Evolutionary conservation across 2,888 invertebrate species (phyloP).

Genomic region (Bellardia bayeri): DNA sequence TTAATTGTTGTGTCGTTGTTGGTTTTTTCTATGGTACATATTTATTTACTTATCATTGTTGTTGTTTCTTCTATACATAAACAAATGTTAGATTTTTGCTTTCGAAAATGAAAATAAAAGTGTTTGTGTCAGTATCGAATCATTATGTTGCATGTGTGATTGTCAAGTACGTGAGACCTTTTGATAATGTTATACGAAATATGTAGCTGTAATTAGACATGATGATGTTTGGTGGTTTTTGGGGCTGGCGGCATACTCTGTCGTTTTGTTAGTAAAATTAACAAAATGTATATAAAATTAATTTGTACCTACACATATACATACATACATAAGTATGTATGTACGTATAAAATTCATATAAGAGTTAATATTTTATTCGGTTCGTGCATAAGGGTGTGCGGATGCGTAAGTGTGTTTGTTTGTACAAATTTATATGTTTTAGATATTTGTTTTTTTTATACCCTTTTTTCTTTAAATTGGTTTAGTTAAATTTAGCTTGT

Average conservation of each 20-base stretch:
- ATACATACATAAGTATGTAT: neutral
- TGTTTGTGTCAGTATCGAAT: slow-evolving; percentile 43
- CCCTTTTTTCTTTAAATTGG: slow-evolving; percentile 54
- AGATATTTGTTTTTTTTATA: slow-evolving; percentile 44
- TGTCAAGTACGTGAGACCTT: slow-evolving; percentile 59
- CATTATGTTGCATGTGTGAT: slow-evolving; percentile 41
- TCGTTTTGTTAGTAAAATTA: neutral
- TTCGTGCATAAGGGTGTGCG: neutral
- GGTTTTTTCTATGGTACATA: neutral
- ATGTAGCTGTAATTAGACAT: slow-evolving; percentile 19
- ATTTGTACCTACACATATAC: slow-evolving; percentile 38
- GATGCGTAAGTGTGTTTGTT: neutral
- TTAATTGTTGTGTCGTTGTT: neutral
- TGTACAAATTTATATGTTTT: neutral
- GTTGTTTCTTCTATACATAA: neutral
- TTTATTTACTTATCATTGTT: slow-evolving; percentile 9
- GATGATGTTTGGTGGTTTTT: neutral
- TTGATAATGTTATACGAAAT: slow-evolving; percentile 31
- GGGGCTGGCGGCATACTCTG: neutral
- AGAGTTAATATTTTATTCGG: neutral
- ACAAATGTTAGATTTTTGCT: neutral
- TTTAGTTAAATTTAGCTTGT: slow-evolving; percentile 34
- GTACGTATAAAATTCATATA: neutral
- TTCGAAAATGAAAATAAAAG: slow-evolving; percentile 42
- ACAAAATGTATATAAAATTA: slow-evolving; percentile 56